These are phyloP conservation scores for Orgyia antiqua DNA, from an alignment of 2,888 invertebrate genomes.

Conservation along the genomic window DNA sequence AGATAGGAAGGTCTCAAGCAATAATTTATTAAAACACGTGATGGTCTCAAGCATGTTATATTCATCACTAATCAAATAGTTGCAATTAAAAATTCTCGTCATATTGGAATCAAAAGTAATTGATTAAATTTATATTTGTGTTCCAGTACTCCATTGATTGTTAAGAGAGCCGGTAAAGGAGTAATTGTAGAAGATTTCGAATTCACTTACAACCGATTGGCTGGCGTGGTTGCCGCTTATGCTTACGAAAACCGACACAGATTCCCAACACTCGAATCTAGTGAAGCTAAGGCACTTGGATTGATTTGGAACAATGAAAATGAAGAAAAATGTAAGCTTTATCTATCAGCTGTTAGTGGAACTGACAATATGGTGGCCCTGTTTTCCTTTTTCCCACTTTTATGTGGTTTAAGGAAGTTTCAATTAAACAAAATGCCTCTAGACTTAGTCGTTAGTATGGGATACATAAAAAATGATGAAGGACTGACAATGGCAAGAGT, in stretches of 20 bases:
- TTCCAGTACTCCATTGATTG: slow-evolving; percentile 39
- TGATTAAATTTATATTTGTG: too few relatives aligned
- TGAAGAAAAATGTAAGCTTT: slow-evolving; percentile 31
- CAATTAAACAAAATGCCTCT: slow-evolving; percentile 40
- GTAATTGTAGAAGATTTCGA: slow-evolving; percentile 36
- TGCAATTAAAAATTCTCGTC: too few relatives aligned
- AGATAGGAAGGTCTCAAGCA: too few relatives aligned
- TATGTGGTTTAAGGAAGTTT: slow-evolving; percentile 44
- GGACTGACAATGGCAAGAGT: slow-evolving; percentile 32
- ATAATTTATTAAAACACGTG: too few relatives aligned
- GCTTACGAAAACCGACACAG: slow-evolving; percentile 38
- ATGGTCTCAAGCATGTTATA: too few relatives aligned
- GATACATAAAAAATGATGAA: slow-evolving; percentile 39
- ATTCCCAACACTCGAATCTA: slow-evolving; percentile 32
- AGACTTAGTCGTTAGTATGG: slow-evolving; percentile 38
- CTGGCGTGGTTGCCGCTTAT: slow-evolving; percentile 41
- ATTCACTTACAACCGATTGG: slow-evolving; percentile 46
- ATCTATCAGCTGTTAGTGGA: slow-evolving; percentile 42
- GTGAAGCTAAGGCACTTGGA: slow-evolving; percentile 37
- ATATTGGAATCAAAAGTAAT: too few relatives aligned
- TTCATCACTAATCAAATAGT: too few relatives aligned
- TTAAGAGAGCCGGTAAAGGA: slow-evolving; percentile 38
- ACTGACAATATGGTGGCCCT: slow-evolving; percentile 44
- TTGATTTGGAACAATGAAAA: slow-evolving; percentile 38
- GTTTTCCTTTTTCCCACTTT: slow-evolving; percentile 41